phyloP scores from a whole-genome alignment of 2,797 vertebrate species.

The Parambassis ranga region DNA sequence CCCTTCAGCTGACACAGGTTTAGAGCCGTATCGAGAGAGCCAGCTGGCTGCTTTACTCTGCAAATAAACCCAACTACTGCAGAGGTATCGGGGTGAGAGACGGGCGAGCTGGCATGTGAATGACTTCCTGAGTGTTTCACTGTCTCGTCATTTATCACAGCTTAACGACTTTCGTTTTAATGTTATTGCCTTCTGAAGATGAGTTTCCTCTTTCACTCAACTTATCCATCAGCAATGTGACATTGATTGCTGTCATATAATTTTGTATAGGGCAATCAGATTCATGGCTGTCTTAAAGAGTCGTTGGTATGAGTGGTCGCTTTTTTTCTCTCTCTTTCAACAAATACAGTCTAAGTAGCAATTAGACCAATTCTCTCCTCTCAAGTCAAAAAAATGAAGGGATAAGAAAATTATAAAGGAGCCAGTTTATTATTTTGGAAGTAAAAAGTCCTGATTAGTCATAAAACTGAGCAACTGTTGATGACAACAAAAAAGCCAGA shows the following conservation, averaged over 20 bases:
- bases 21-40: constrained; percentile 39
- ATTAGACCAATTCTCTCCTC: background rate
- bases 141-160: constrained; percentile 64
- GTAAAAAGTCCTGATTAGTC: background rate
- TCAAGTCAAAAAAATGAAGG: background rate
- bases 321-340: background rate
- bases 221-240: constrained; percentile 63
- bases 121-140: constrained; percentile 22
- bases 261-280: constrained; percentile 65
- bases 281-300: constrained; percentile 54
- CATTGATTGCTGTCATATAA: constrained; percentile 69
- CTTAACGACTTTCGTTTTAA: constrained; percentile 68
- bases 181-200: constrained; percentile 67
- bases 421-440: background rate
- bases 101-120: constrained; percentile 46
- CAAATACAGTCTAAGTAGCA: constrained; percentile 15
- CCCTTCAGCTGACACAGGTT: constrained; percentile 62
- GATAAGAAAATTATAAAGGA: too few species aligned
- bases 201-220: constrained; percentile 54
- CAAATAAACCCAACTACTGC: constrained; percentile 55
- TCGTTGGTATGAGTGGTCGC: constrained; percentile 21
- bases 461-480: too few species aligned
- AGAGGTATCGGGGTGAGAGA: constrained; percentile 13
- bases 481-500: too few species aligned
- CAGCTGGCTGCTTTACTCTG: constrained; percentile 63